A percentile compares a stretch with the other conserved stretches of the same genome.
Conservation (phyloP, 2,797 vertebrate species). For the Scolopax rusticola region DNA sequence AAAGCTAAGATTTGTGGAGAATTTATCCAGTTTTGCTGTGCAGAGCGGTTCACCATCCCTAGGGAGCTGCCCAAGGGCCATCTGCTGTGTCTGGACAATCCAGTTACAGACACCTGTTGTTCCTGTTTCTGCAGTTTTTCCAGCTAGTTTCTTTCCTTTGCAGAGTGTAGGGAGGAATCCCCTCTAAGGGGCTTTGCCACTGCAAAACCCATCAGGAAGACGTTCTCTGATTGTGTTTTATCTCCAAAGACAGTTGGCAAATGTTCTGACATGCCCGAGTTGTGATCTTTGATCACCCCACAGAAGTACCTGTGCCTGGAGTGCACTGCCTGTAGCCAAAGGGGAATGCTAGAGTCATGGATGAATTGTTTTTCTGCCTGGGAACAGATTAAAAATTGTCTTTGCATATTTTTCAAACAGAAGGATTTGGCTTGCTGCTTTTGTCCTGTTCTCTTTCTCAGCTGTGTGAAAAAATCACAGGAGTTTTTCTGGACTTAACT, state of each 20-base stretch:
- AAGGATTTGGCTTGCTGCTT: not conserved
- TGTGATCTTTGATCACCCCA: not conserved
- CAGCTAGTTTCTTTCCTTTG: not conserved
- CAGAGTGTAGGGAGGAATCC: not conserved
- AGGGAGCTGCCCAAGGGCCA: not conserved
- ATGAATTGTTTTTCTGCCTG: not conserved
- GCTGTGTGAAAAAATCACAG: not conserved
- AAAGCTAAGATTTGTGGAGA: not conserved
- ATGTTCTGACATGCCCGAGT: not conserved
- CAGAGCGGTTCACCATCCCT: not conserved
- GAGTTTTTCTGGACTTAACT: not conserved
- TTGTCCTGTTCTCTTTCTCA: not conserved
- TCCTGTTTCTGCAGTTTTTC: not conserved
- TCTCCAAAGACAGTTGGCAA: not conserved
- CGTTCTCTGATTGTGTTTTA: not conserved
- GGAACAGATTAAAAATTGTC: not conserved
- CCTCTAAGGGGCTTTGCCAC: not conserved
- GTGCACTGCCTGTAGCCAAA: not conserved
- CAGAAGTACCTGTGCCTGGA: not conserved
- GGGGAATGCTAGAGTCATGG: not conserved
- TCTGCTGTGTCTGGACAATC: not conserved
- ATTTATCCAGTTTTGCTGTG: not conserved
- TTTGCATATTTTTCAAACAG: not conserved
- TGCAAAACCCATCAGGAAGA: not conserved
- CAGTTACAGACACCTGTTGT: not conserved